These are phyloP conservation scores for Nerophis ophidion DNA, from an alignment of 2,113 vertebrate genomes.

Conservation along the genomic window DNA sequence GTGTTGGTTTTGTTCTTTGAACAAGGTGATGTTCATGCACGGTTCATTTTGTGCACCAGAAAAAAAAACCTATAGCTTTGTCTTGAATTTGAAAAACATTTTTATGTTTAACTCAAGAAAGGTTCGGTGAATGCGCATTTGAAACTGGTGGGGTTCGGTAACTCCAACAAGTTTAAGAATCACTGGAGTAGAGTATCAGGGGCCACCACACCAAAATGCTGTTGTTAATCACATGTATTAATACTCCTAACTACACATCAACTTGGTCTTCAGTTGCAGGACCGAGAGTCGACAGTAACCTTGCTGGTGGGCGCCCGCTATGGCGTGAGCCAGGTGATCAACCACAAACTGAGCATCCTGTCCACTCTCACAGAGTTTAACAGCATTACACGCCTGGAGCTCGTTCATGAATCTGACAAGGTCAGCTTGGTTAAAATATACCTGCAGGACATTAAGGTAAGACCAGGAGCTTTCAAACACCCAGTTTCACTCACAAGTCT, in stretches of 20 bases:
- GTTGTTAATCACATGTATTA: not conserved
- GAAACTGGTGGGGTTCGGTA: too few species aligned
- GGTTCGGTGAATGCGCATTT: too few species aligned
- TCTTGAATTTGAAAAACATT: too few species aligned
- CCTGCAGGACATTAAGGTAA: constrained; percentile 92
- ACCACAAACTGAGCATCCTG: constrained; percentile 90
- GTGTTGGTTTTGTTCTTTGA: too few species aligned
- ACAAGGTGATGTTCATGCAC: too few species aligned
- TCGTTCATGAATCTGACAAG: constrained; percentile 85
- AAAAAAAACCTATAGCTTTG: too few species aligned
- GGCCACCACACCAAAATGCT: too few species aligned
- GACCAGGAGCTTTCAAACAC: constrained; percentile 2
- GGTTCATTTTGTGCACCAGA: too few species aligned
- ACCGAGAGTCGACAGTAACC: constrained; percentile 87
- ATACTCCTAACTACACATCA: not conserved
- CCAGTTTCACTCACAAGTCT: too few species aligned
- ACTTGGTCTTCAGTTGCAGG: constrained; percentile 79
- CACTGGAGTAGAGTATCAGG: too few species aligned
- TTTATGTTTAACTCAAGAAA: too few species aligned
- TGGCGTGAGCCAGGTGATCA: constrained; percentile 92
- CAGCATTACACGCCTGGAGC: constrained; percentile 86
- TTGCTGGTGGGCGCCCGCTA: constrained; percentile 88
- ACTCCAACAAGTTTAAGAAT: too few species aligned
- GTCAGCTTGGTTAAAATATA: constrained; percentile 93
- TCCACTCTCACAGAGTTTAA: constrained; percentile 84